Conservation (phyloP, 2,888 invertebrate genomes). For the Leucania comma region DNA sequence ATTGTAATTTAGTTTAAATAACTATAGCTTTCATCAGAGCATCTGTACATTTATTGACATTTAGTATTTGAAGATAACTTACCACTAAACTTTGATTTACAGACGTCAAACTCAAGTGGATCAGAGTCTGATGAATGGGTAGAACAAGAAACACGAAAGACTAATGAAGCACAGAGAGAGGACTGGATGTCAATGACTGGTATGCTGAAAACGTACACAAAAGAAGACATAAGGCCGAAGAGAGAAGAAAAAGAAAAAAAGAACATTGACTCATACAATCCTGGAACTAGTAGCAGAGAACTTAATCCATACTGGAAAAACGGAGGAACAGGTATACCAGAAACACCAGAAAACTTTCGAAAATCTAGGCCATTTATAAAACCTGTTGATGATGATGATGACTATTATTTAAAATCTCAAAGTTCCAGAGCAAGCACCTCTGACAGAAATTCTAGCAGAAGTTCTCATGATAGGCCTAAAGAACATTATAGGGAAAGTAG, state of each 20-base stretch:
- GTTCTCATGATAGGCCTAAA: constrained; percentile 42
- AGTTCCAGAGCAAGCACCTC: constrained; percentile 27
- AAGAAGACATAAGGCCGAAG: constrained; percentile 86
- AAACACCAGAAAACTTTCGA: constrained; percentile 79
- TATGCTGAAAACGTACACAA: constrained; percentile 84
- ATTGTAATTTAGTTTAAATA: neutral
- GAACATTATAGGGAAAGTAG: constrained; percentile 46
- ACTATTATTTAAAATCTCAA: constrained; percentile 70
- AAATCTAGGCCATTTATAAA: constrained; percentile 81
- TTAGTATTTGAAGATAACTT: neutral
- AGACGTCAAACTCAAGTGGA: constrained; percentile 80
- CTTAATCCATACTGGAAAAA: constrained; percentile 98
- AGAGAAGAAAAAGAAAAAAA: constrained; percentile 88
- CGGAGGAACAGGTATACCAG: constrained; percentile 96
- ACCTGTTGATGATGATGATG: constrained; percentile 82
- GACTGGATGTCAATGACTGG: constrained; percentile 95
- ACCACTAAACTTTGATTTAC: constrained; percentile 45
- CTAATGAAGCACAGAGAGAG: constrained; percentile 88
- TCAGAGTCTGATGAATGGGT: constrained; percentile 91
- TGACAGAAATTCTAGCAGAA: constrained; percentile 34
- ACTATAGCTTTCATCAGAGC: neutral
- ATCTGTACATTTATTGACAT: neutral
- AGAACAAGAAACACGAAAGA: constrained; percentile 83
- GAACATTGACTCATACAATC: constrained; percentile 92
- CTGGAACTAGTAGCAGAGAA: constrained; percentile 94